Evolutionary conservation across 2,797 vertebrate species (phyloP), one percentile per base, ranked within the genome.

Genomic region (Sylvia borin): DNA sequence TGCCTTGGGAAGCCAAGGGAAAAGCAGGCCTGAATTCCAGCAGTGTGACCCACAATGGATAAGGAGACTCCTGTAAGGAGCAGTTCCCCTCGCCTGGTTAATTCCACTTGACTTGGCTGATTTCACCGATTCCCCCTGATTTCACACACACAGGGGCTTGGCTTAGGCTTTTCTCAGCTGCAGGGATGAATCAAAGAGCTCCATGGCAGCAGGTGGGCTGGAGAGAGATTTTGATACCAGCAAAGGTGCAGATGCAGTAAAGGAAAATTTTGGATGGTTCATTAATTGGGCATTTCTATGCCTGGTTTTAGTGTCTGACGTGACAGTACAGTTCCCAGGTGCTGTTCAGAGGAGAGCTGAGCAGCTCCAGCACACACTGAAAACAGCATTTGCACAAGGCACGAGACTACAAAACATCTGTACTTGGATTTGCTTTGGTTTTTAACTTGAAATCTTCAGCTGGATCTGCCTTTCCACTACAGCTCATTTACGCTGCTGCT

Each of bases 31-130:
- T 34, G 73, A 84, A 80, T 67, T 72, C 29, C 54, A 72, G 43
- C 2, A 0, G 13, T 18, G 51, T n/a, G 57, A 66, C 43, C 85
- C 7, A 0, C 0, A 0, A 8, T 61, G 83, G 64, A 31, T 61
- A 22, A 51, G 81, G 62, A 64, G 24, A 1, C 5, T 5, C 13
- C 0, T 2, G 20, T 36, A 31, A 60, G 88, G 72, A 91, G 51
- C 62, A 19, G 62, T 48, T 81, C 58, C 62, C 55, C 58, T 51
- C 0, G 0, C 34, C 31, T 54, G 10, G 12, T 87, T 89, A 32
- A 32, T 90, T 89, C 57, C 64, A 14, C 85, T 79, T n/a, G 32
- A 9, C 62, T 89, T 45, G 64, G 43, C 43, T 4, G 8, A 36
- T 89, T 53, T 64, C 65, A 57, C 76, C 7, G 17, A 43, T 96